Percentiles rank a stretch among this genome's conserved stretches.
These are phyloP conservation scores for Agriopis aurantiaria DNA, from an alignment of 2,888 invertebrate species.

Conservation along the genomic window DNA sequence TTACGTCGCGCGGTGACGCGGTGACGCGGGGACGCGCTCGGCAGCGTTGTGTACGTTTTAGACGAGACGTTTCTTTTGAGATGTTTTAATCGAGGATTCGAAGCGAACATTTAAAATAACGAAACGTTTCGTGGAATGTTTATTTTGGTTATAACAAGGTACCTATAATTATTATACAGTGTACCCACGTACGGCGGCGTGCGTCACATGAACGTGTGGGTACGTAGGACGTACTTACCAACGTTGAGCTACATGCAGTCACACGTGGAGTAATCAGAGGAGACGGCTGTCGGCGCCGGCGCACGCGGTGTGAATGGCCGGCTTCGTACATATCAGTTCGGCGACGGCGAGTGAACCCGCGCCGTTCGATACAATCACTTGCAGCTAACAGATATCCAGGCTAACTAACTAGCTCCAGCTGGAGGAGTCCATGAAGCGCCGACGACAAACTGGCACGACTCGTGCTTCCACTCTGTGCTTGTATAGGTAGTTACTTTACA, in stretches of 20 bases:
- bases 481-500: too few relatives aligned
- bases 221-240: too few relatives aligned
- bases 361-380: constrained; percentile 6
- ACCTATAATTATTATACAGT: background rate
- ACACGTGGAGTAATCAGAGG: constrained; percentile 17
- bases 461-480: too few relatives aligned
- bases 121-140: background rate
- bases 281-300: background rate
- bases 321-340: constrained; percentile 27
- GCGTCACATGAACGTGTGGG: background rate
- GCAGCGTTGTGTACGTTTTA: constrained; percentile 6
- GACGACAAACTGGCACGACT: too few relatives aligned
- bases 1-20: constrained; percentile 6
- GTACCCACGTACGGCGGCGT: background rate
- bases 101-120: constrained; percentile 1
- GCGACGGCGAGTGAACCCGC: constrained; percentile 12
- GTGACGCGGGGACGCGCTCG: background rate
- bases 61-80: constrained; percentile 11
- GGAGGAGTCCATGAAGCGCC: background rate
- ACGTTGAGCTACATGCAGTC: background rate
- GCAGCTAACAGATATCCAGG: background rate
- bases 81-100: constrained; percentile 3
- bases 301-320: constrained; percentile 22
- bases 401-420: constrained; percentile 22
- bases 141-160: background rate